Conservation (phyloP, 2,888 invertebrate species). For the Carabus problematicus region DNA sequence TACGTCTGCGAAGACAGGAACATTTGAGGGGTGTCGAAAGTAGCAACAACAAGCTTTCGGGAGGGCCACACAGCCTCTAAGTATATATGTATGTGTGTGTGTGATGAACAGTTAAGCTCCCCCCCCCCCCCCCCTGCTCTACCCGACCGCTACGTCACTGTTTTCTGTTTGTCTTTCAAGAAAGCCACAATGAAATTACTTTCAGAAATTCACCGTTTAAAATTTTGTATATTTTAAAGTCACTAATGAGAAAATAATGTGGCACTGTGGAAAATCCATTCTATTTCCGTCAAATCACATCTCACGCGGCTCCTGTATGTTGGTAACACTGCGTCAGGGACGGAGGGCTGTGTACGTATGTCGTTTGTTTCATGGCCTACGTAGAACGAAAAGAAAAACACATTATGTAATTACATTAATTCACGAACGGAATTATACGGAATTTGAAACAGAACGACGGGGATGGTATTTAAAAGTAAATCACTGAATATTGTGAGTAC, state of each 20-base stretch:
- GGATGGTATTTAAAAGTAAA: too few relatives aligned
- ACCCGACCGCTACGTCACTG: too few relatives aligned
- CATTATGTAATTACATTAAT: slow-evolving; percentile 1
- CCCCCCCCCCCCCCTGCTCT: not conserved
- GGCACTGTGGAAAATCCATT: slow-evolving; percentile 9
- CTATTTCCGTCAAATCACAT: too few relatives aligned
- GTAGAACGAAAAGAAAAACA: slow-evolving; percentile 12
- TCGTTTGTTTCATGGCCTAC: slow-evolving; percentile 11
- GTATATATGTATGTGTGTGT: too few relatives aligned
- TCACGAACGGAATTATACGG: too few relatives aligned
- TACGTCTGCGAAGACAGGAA: slow-evolving; percentile 24
- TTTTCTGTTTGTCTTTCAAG: slow-evolving; percentile 3
- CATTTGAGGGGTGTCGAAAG: too few relatives aligned
- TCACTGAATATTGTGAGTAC: too few relatives aligned
- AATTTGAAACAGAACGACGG: too few relatives aligned
- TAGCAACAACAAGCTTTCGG: slow-evolving; percentile 23
- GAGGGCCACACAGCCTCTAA: not conserved
- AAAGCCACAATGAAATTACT: slow-evolving; percentile 23
- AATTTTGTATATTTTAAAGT: slow-evolving; percentile 22
- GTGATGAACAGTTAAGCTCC: not conserved
- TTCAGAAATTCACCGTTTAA: slow-evolving; percentile 15
- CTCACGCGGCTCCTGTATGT: not conserved
- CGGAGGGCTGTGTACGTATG: slow-evolving; percentile 17
- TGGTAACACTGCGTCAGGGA: too few relatives aligned
- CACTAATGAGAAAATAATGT: slow-evolving; percentile 31